Evolutionary conservation across 1,140 invertebrate species (phyloP), one percentile per base, ranked within the genome.

Genomic region (Colletes latitarsis): DNA sequence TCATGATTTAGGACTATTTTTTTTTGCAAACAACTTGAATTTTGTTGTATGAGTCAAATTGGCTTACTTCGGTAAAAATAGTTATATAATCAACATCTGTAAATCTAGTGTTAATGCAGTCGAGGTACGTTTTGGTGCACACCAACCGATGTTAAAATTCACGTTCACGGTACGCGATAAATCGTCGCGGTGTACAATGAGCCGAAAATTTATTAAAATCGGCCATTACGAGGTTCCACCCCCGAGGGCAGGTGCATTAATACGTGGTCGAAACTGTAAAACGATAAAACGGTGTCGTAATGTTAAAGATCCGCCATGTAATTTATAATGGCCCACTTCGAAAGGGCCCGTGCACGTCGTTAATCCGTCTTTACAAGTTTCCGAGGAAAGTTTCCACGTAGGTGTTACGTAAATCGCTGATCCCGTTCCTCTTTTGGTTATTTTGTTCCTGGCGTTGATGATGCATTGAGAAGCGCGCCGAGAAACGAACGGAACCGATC

Each of bases 141-240:
- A 39, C 69, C 53, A 60, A 30, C 39, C 8, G 1, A 21, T 19
- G 39, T 76, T 53, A 43, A 46, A 4, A 19, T 53, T 57, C 2
- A 6, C 58, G 17, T 9, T 63, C n/a, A 12, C 19, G n/a, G 14
- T 0, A 4, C 43, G 46, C 74, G 72, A 85, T 85, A 84, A 85
- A 84, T 84, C 19, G 21, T 46, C 30, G 15, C 15, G 30, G 21
- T 12, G 43, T 17, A 77, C 57, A 69, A 77, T 63, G 64, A 82
- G 69, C 17, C 19, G 57, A 21, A 69, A 85, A 85, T 85, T 86
- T 71, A 82, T 85, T 85, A 85, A 85, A 85, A 82, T 75, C 66
- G 19, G 72, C 30, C 70, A 30, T 67, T 78, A 82, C 49, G 63
- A n/a, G 5, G 14, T 0, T 10, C 46, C 68, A 21, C 1, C 19